Evolutionary conservation across 2,113 vertebrate genomes (phyloP).

Genomic region (Glaucidium brasilianum): DNA sequence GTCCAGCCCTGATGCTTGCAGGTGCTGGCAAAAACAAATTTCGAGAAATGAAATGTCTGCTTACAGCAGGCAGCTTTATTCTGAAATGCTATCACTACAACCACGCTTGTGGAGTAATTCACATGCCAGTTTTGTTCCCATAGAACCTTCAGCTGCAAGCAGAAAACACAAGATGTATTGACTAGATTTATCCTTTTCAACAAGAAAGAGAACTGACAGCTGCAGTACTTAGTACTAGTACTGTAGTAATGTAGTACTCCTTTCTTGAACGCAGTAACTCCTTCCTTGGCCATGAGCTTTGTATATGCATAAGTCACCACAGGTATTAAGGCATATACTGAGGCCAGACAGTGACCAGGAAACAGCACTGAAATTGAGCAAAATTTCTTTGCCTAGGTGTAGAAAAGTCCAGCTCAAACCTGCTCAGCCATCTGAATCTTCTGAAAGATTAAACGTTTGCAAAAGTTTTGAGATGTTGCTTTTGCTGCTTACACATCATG

Average conservation of each 20-base stretch:
- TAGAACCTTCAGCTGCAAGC: neutral
- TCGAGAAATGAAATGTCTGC: neutral
- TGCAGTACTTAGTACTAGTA: neutral
- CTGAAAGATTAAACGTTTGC: neutral
- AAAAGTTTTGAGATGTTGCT: neutral
- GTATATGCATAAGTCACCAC: neutral
- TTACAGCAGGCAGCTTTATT: neutral
- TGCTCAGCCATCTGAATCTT: neutral
- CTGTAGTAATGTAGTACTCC: no score
- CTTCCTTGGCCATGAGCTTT: neutral
- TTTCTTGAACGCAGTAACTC: neutral
- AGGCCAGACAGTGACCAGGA: neutral
- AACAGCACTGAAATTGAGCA: neutral
- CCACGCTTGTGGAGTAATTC: neutral
- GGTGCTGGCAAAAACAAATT: slow-evolving; percentile 4
- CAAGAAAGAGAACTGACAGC: neutral
- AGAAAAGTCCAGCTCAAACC: neutral
- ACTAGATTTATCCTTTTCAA: neutral
- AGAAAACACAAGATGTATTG: neutral
- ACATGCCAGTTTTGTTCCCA: neutral
- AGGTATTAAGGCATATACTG: neutral
- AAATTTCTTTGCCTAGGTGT: neutral
- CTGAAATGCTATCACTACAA: neutral
- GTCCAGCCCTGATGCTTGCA: neutral
- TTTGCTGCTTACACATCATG: neutral